Percentiles rank a stretch among this genome's conserved stretches.
These are phyloP conservation scores for Drosophila arawakana DNA, from an alignment of 1,140 invertebrate species.

Conservation along the genomic window DNA sequence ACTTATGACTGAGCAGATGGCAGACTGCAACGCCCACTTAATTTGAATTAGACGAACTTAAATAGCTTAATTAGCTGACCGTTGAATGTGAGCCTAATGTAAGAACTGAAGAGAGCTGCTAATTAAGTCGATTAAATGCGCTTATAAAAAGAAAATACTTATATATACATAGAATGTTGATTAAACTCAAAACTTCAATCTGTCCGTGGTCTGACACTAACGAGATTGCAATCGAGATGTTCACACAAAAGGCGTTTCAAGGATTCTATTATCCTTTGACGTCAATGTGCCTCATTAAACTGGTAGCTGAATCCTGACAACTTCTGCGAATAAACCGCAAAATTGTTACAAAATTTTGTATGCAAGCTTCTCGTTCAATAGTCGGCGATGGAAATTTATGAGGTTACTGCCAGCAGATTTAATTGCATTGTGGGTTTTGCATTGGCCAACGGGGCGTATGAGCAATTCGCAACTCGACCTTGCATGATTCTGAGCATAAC, in stretches of 20 bases:
- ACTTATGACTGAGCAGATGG: conserved; percentile 13
- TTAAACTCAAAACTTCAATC: neutral
- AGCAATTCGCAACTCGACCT: conserved; percentile 13
- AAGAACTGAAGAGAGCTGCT: neutral
- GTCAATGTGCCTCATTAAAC: neutral
- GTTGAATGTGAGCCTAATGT: neutral
- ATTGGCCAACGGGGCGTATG: conserved; percentile 15
- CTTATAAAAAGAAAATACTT: conserved; percentile 27
- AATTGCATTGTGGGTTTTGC: conserved; percentile 30
- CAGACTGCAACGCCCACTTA: neutral
- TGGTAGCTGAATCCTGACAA: conserved; percentile 2
- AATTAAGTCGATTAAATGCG: conserved; percentile 65
- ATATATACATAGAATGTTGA: neutral
- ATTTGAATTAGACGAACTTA: conserved; percentile 38
- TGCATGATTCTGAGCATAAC: neutral
- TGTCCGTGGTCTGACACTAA: conserved; percentile 10
- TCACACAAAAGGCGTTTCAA: neutral
- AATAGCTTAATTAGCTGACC: conserved; percentile 29
- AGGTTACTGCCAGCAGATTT: conserved; percentile 2
- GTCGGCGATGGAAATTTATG: conserved; percentile 26
- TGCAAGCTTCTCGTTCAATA: neutral
- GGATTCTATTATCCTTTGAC: neutral
- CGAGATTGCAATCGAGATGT: conserved; percentile 30
- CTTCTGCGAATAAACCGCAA: conserved; percentile 1
- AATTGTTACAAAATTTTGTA: neutral